Evolutionary conservation across 2,888 invertebrate genomes (phyloP), one percentile per base, ranked within the genome.

Genomic region (Salticus scenicus): DNA sequence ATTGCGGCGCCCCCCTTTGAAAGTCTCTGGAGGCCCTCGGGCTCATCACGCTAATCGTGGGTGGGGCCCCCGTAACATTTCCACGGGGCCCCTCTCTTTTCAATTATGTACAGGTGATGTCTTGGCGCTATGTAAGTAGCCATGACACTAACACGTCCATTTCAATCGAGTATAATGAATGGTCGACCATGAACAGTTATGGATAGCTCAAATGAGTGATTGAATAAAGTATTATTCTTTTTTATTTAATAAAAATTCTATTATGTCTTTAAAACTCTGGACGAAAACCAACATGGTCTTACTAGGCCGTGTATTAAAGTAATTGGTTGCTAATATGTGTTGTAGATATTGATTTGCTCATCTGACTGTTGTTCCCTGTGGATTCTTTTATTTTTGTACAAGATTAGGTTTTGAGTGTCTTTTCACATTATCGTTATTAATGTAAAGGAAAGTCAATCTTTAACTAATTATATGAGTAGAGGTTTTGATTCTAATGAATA

Each of bases 31-130:
- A 77, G 76, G 33, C 47, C 51, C 28, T 24, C 72, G 83, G 77
- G 83, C 83, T 77, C 83, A 84, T 84, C 83, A 77, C 72, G 33
- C 83, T 84, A 84, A 84, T 77, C 83, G 83, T 77, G 83, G 83
- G 83, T 84, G 83, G 76, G 72, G 30, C 73, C 72, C 41, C 71
- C 4, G 24, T 5, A 57, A 57, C 57, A 24, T 57, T 57, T 57
- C 57, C 57, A 24, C 67, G 67, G 67, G 67, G 67, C 37, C 67
- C 67, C 67, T 67, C 27, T 30, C 77, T 70, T 77, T 70, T 77
- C 77, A 77, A 77, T 77, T 69, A 76, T 76, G 67, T 20, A 67
- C 67, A 57, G 57, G 57, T 57, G 57, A 57, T 57, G 57, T 57
- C 57, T 57, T 57, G 57, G 57, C 57, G 57, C 57, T 24, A 24